Evolutionary conservation across 2,113 vertebrate species (phyloP).

Genomic region (Oreotrochilus melanogaster): DNA sequence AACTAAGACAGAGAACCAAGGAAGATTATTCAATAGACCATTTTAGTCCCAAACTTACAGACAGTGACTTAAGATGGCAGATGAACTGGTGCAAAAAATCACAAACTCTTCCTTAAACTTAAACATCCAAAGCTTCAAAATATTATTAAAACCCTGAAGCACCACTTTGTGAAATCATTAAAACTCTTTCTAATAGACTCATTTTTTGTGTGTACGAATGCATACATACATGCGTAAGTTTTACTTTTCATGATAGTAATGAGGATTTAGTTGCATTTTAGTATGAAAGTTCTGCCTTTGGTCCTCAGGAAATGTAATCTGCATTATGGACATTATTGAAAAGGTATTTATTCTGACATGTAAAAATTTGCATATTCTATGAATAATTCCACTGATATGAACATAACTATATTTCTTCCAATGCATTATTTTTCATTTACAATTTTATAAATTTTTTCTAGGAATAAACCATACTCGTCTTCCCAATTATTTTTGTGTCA

Average conservation of each 20-base stretch:
- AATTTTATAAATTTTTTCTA: neutral
- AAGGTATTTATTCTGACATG: neutral
- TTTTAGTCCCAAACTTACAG: neutral
- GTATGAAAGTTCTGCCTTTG: neutral
- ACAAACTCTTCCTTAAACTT: neutral
- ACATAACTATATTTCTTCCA: neutral
- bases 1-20: neutral
- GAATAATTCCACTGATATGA: neutral
- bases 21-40: neutral
- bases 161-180: neutral
- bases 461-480: neutral
- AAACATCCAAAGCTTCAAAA: neutral
- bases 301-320: neutral
- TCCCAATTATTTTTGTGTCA: neutral
- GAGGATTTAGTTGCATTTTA: neutral
- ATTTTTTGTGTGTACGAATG: neutral
- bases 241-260: neutral
- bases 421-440: neutral
- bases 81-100: conserved; percentile 11
- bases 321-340: neutral
- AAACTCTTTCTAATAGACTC: neutral
- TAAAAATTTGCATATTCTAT: neutral
- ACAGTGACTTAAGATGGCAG: conserved; percentile 13
- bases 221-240: neutral
- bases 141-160: neutral